A percentile compares a stretch with the other conserved stretches of the same genome.
These are phyloP conservation scores for Campaea margaritaria DNA, from an alignment of 2,888 invertebrate species.

Conservation along the genomic window DNA sequence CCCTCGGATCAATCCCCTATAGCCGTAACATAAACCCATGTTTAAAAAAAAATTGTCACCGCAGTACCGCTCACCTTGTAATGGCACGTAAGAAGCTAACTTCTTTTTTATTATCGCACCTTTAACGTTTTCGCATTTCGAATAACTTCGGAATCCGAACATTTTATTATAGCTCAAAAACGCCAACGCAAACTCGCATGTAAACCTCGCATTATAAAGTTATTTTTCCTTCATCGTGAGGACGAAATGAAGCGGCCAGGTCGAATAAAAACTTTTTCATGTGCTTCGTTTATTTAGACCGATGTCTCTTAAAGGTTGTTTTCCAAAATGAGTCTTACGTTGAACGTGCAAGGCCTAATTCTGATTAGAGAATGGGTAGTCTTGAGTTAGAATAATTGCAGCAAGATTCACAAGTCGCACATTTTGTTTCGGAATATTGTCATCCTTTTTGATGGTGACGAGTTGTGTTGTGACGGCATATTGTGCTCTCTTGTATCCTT, in stretches of 20 bases:
- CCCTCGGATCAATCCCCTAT: constrained; percentile 19
- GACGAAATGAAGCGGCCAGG: constrained; percentile 57
- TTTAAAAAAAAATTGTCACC: constrained; percentile 62
- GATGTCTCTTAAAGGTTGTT: constrained; percentile 40
- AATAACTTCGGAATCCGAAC: constrained; percentile 80
- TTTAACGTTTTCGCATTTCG: constrained; percentile 77
- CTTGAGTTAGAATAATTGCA: constrained; percentile 24
- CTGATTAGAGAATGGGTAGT: constrained; percentile 24
- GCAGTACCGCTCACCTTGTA: constrained; percentile 69
- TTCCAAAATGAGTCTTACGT: constrained; percentile 40
- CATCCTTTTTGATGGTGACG: constrained; percentile 73
- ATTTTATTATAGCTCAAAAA: constrained; percentile 69
- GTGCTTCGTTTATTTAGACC: constrained; percentile 47
- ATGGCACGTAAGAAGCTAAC: constrained; percentile 80
- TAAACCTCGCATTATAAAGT: constrained; percentile 22
- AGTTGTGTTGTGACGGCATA: constrained; percentile 64
- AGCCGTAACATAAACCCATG: constrained; percentile 42
- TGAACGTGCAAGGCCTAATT: constrained; percentile 36
- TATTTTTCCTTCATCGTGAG: constrained; percentile 27
- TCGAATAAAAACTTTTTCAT: constrained; percentile 79
- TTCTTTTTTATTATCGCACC: constrained; percentile 83
- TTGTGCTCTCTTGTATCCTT: constrained; percentile 63
- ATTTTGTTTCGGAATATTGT: constrained; percentile 73
- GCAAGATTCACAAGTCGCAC: constrained; percentile 62
- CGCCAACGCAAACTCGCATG: constrained; percentile 41